Evolutionary conservation across 2,113 vertebrate species (phyloP), one percentile per base, ranked within the genome.

Genomic region (Pygathrix nemaeus): DNA sequence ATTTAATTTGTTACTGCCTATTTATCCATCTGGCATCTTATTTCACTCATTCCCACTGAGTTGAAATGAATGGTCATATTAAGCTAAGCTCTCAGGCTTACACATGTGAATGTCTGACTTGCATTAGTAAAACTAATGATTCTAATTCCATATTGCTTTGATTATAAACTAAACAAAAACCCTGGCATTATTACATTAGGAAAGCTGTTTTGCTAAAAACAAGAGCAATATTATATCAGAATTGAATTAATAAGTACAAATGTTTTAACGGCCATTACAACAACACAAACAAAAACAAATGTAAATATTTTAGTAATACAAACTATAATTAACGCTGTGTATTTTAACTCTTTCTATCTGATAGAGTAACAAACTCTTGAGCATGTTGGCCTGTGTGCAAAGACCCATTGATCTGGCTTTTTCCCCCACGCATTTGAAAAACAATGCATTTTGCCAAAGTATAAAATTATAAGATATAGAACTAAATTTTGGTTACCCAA

Each of bases 21-120:
- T 91, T 96, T 95, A 88, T 92, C 81, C 97, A 75, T 94, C 86
- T 97, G 59, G 90, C 94, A 59, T 96, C 98, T 98, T 97, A 87
- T 97, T 96, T 38, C 30, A 27, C 78, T 94, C 59, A 52, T 50
- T 93, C 32, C 38, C 45, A 40, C 82, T 97, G 92, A 79, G 68
- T 84, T 94, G 20, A 97, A 96, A 98, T 90, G 76, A 97, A 98
- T 94, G 50, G 64, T 96, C n/a, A 66, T 72, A 83, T 94, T 97
- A 92, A 95, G 43, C 14, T 55, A 3, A 89, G 80, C 84, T 84
- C 81, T 97, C 45, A 73, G 23, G 72, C 93, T 95, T 93, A 96
- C 10, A 64, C 45, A 66, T 92, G 82, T 35, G 1, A 84, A 73
- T 38, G 86, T 94, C 61, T 25, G 52, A 80, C 9, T 91, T 89